Evolutionary conservation across 2,888 invertebrate genomes (phyloP).

Genomic region (Liposcelis brunnea): DNA sequence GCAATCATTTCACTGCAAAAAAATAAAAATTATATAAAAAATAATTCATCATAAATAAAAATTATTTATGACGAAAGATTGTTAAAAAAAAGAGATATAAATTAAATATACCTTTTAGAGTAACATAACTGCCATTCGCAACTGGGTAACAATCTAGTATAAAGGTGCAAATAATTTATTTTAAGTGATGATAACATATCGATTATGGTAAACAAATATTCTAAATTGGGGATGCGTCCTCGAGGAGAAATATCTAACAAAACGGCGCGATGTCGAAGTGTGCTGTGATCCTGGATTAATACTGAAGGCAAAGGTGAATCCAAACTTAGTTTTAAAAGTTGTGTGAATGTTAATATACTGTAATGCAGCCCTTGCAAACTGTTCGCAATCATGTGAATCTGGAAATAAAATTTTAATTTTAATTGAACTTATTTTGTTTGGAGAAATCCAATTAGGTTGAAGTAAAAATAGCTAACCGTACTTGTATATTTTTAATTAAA

Average conservation of each 20-base stretch:
- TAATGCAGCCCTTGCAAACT: slow-evolving; percentile 37
- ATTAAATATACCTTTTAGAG: slow-evolving; percentile 24
- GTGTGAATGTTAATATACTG: slow-evolving; percentile 36
- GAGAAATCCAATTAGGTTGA: too few relatives aligned
- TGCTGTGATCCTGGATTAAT: slow-evolving; percentile 38
- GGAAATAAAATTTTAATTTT: too few relatives aligned
- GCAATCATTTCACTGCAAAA: slow-evolving; percentile 32
- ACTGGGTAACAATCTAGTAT: slow-evolving; percentile 28
- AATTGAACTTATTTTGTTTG: too few relatives aligned
- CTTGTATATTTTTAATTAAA: too few relatives aligned
- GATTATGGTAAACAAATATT: slow-evolving; percentile 32
- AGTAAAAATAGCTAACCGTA: too few relatives aligned
- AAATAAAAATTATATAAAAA: too few relatives aligned
- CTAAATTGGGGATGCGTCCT: slow-evolving; percentile 35
- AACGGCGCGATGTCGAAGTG: slow-evolving; percentile 35
- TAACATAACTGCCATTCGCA: slow-evolving; percentile 30
- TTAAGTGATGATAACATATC: slow-evolving; percentile 34
- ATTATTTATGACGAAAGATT: too few relatives aligned
- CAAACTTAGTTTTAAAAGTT: slow-evolving; percentile 32
- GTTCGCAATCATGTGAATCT: slow-evolving; percentile 34
- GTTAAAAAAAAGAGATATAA: too few relatives aligned
- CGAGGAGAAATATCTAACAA: slow-evolving; percentile 37
- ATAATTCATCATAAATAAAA: too few relatives aligned
- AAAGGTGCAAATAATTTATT: slow-evolving; percentile 34
- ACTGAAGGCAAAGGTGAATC: slow-evolving; percentile 24